Conservation (phyloP, 2,888 invertebrate genomes). For the Pandemis heparana region DNA sequence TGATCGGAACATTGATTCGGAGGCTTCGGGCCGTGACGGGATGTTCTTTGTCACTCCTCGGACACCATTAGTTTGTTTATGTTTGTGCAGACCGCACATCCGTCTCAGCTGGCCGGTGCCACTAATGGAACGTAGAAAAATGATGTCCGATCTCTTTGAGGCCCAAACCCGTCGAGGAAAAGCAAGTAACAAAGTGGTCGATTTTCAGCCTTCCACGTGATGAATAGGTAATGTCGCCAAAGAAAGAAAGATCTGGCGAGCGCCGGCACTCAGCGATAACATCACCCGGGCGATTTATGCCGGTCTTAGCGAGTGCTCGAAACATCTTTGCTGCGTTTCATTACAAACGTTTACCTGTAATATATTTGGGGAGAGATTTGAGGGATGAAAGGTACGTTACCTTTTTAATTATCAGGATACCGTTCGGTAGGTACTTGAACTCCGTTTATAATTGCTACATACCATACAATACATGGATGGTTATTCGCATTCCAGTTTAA, state of each 20-base stretch:
- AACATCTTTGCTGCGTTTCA: conserved; percentile 37
- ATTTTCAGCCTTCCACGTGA: conserved; percentile 68
- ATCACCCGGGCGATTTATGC: conserved; percentile 58
- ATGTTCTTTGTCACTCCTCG: conserved; percentile 72
- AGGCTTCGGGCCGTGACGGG: conserved; percentile 63
- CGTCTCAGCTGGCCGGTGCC: conserved; percentile 67
- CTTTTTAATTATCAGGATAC: conserved; percentile 18
- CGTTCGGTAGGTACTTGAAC: neutral
- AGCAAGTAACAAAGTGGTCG: conserved; percentile 65
- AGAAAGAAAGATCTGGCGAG: conserved; percentile 57
- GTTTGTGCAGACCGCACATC: conserved; percentile 68
- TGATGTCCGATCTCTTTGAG: conserved; percentile 66
- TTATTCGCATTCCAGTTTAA: neutral
- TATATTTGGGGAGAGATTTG: conserved; percentile 12
- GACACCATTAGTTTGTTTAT: conserved; percentile 74
- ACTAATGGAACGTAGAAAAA: conserved; percentile 74
- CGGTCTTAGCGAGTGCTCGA: conserved; percentile 35
- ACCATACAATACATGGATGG: neutral
- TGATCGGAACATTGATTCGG: conserved; percentile 64
- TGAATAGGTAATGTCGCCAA: conserved; percentile 70
- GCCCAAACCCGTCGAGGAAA: conserved; percentile 53
- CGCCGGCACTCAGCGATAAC: conserved; percentile 55
- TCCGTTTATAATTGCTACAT: conserved; percentile 11
- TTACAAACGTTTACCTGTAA: conserved; percentile 11
- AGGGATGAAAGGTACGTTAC: conserved; percentile 9